phyloP scores from a whole-genome alignment of 1,140 invertebrate genomes.

The Coptotermes formosanus region DNA sequence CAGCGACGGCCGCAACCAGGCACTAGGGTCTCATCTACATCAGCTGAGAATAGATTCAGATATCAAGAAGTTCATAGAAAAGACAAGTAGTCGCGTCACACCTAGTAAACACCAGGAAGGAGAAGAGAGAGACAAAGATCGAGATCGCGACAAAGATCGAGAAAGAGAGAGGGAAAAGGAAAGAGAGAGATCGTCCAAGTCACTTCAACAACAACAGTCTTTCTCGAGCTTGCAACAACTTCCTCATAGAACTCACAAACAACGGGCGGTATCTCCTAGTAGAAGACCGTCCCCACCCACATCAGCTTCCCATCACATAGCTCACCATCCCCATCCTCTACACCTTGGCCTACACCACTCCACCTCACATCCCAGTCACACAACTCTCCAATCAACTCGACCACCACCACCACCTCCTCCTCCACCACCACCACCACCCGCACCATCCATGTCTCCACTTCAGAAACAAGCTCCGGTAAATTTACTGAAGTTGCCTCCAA shows the following conservation, averaged over 20 bases:
- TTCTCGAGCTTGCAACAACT: conserved; percentile 65
- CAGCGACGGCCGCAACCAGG: conserved; percentile 6
- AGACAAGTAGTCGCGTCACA: conserved; percentile 38
- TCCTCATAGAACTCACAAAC: conserved; percentile 48
- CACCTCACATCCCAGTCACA: conserved; percentile 45
- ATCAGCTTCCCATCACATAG: conserved; percentile 34
- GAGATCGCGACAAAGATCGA: not conserved
- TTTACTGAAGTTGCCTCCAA: conserved; percentile 43
- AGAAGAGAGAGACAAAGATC: not conserved
- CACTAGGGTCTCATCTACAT: conserved; percentile 36
- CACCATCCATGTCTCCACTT: conserved; percentile 54
- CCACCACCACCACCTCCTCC: conserved; percentile 50
- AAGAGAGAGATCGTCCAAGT: conserved; percentile 21
- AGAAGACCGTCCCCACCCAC: conserved; percentile 37
- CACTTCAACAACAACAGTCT: conserved; percentile 27
- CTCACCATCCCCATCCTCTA: conserved; percentile 32
- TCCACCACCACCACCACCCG: conserved; percentile 48
- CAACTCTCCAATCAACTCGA: conserved; percentile 44
- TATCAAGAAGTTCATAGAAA: conserved; percentile 58
- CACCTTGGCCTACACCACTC: conserved; percentile 39
- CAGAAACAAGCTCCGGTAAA: conserved; percentile 54
- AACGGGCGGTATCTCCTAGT: conserved; percentile 33
- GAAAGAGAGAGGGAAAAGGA: not conserved
- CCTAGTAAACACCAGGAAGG: conserved; percentile 34
- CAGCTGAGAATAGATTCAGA: conserved; percentile 52